phyloP scores from a whole-genome alignment of 2,888 invertebrate genomes.

The Trissolcus japonicus region DNA sequence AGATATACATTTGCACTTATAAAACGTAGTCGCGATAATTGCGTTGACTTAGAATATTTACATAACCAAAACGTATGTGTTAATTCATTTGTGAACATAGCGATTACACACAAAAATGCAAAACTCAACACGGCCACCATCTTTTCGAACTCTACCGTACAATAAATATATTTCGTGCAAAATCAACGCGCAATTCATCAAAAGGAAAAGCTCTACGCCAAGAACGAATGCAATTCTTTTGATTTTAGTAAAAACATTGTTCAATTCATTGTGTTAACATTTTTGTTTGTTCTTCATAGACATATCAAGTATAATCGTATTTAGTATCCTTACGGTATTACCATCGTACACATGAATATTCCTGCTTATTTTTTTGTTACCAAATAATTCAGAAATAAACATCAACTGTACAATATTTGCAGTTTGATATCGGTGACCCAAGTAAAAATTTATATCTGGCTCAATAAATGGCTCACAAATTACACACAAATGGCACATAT shows the following conservation, averaged over 20 bases:
- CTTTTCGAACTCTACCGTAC: constrained; percentile 9
- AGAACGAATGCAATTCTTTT: background rate
- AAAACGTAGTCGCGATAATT: constrained; percentile 51
- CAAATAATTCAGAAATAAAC: constrained; percentile 40
- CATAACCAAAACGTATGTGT: constrained; percentile 44
- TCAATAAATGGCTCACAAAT: too few relatives aligned
- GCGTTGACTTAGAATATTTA: constrained; percentile 54
- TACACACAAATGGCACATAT: too few relatives aligned
- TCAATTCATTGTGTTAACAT: constrained; percentile 40
- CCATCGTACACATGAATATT: constrained; percentile 30
- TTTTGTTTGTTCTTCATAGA: constrained; percentile 27
- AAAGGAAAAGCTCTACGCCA: too few relatives aligned
- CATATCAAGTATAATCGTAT: constrained; percentile 41
- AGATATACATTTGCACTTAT: constrained; percentile 51
- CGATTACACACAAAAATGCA: constrained; percentile 42
- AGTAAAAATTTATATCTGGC: too few relatives aligned
- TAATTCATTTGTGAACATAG: constrained; percentile 46
- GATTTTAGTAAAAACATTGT: constrained; percentile 14
- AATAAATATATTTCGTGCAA: constrained; percentile 21
- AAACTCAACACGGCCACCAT: constrained; percentile 17
- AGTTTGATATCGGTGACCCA: background rate
- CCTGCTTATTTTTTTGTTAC: constrained; percentile 5
- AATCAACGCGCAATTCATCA: constrained; percentile 1
- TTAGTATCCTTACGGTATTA: constrained; percentile 10
- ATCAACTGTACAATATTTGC: constrained; percentile 37